Evolutionary conservation across 2,888 invertebrate species (phyloP).

Genomic region (Boloria euphrosyne): DNA sequence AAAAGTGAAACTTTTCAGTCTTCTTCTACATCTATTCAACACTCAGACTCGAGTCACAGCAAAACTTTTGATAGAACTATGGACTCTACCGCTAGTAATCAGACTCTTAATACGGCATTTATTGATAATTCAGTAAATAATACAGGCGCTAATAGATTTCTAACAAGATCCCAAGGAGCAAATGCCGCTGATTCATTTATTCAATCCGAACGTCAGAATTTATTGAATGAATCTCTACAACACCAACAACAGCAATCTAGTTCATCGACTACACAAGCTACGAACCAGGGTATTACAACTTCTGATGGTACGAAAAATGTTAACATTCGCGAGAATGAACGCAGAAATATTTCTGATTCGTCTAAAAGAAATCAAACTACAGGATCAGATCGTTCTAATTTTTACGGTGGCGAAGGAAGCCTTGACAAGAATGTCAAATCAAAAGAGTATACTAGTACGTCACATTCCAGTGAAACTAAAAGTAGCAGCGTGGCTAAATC

Average conservation of each 20-base stretch:
- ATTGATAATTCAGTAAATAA: conserved; percentile 60
- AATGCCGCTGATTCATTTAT: conserved; percentile 69
- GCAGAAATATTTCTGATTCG: conserved; percentile 56
- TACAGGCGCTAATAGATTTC: conserved; percentile 53
- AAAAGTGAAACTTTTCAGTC: conserved; percentile 72
- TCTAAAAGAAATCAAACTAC: conserved; percentile 57
- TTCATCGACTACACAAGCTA: conserved; percentile 44
- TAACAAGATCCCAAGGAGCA: conserved; percentile 63
- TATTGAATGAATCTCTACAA: conserved; percentile 53
- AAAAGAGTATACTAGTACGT: conserved; percentile 68
- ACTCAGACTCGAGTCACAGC: conserved; percentile 66
- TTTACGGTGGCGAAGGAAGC: conserved; percentile 68
- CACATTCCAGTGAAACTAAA: conserved; percentile 76
- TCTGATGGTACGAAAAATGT: conserved; percentile 53
- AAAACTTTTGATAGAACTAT: conserved; percentile 67
- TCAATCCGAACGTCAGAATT: conserved; percentile 69
- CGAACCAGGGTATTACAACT: conserved; percentile 38
- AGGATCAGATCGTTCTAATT: conserved; percentile 64
- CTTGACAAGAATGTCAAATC: conserved; percentile 62
- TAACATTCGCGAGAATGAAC: conserved; percentile 62
- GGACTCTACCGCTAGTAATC: conserved; percentile 65
- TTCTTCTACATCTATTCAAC: conserved; percentile 69
- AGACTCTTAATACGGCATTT: conserved; percentile 73
- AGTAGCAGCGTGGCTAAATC: conserved; percentile 82
- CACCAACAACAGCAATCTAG: conserved; percentile 44